Evolutionary conservation across 2,797 vertebrate genomes (phyloP).

Genomic region (Cyclopterus lumpus): DNA sequence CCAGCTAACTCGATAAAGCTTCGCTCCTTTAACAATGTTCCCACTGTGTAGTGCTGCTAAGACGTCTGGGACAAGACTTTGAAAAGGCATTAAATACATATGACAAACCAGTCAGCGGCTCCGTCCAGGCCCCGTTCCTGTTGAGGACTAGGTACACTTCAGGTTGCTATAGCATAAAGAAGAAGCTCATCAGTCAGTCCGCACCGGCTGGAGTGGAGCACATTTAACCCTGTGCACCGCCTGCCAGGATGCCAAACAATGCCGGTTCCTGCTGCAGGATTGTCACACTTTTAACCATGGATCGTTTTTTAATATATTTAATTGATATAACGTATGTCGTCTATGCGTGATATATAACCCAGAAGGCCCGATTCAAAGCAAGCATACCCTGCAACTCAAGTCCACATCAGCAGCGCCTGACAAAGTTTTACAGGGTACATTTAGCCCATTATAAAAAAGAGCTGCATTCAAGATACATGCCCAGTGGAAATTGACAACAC

Average conservation of each 20-base stretch:
- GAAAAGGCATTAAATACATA: background rate
- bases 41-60: fast-evolving
- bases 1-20: background rate
- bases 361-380: background rate
- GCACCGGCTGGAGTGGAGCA: fast-evolving
- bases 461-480: conserved; percentile 45
- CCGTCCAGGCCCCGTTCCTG: background rate
- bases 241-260: conserved; percentile 10
- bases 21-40: no score
- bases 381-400: background rate
- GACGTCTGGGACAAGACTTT: background rate
- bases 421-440: background rate
- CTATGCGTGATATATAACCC: fast-evolving
- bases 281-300: fast-evolving
- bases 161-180: conserved; percentile 44
- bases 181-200: background rate
- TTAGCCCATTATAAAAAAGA: fast-evolving
- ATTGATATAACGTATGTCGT: fast-evolving
- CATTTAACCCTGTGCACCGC: background rate
- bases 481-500: fast-evolving
- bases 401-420: background rate
- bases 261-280: fast-evolving
- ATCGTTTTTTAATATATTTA: fast-evolving
- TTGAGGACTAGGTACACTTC: background rate
- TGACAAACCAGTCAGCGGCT: conserved; percentile 6